Evolutionary conservation across 2,113 vertebrate species (phyloP).

Genomic region (Sinocyclocheilus grahami): DNA sequence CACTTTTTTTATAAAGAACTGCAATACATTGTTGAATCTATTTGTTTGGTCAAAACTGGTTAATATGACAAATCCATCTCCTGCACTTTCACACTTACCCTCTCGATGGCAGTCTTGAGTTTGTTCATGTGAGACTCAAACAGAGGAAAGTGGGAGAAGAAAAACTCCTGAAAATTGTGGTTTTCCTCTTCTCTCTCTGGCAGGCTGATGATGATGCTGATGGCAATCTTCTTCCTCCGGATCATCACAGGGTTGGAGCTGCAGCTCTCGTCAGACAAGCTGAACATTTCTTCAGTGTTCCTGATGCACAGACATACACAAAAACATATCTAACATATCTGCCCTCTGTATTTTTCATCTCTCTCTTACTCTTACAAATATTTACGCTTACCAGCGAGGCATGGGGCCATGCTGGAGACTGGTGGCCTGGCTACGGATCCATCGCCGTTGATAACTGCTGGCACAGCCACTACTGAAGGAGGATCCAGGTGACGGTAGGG

Average conservation of each 20-base stretch:
- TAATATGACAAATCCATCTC: neutral
- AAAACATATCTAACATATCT: neutral
- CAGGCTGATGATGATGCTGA: constrained; percentile 85
- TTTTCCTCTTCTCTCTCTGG: constrained; percentile 83
- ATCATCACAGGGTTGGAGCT: constrained; percentile 81
- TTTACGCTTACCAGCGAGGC: constrained; percentile 46
- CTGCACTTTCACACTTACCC: constrained; percentile 67
- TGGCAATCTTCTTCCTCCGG: constrained; percentile 85
- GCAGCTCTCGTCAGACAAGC: constrained; percentile 84
- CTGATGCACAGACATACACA: constrained; percentile 64
- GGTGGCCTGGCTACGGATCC: constrained; percentile 86
- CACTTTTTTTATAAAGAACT: neutral
- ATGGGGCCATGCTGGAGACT: constrained; percentile 71
- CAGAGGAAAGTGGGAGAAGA: constrained; percentile 89
- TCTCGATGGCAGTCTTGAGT: constrained; percentile 86
- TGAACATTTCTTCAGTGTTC: constrained; percentile 86
- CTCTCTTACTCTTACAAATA: neutral
- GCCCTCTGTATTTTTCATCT: neutral
- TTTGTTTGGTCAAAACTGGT: neutral
- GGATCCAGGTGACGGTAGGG: constrained; percentile 83
- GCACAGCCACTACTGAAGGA: constrained; percentile 75
- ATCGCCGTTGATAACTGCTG: constrained; percentile 87
- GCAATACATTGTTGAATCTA: neutral
- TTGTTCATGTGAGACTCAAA: constrained; percentile 90
- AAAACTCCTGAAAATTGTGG: constrained; percentile 85